Percentiles rank a stretch among this genome's conserved stretches.
Conservation (phyloP, 2,797 vertebrate species). For the Potorous gilbertii region DNA sequence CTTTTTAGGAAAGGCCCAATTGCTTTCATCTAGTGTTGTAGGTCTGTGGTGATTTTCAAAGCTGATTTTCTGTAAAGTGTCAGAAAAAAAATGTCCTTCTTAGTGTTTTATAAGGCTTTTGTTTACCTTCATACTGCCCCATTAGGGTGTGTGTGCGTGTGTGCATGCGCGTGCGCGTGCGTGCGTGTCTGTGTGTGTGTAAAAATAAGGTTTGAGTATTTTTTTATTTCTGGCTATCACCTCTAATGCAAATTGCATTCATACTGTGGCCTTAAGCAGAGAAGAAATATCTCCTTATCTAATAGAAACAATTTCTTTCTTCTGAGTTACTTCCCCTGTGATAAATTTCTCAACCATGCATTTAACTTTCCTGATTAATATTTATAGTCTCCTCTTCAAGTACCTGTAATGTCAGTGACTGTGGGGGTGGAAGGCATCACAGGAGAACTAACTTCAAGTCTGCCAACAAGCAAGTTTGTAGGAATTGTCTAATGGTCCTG, state of each 20-base stretch:
- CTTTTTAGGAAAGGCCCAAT: slow-evolving; percentile 56
- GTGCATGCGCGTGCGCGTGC: slow-evolving; percentile 23
- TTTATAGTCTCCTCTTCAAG: slow-evolving; percentile 61
- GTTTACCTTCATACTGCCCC: slow-evolving; percentile 71
- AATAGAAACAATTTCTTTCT: slow-evolving; percentile 69
- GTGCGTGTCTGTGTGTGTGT: slow-evolving; percentile 4
- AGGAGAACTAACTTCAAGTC: neutral
- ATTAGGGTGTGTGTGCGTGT: slow-evolving; percentile 55
- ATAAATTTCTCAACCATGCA: slow-evolving; percentile 69
- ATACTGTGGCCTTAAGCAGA: slow-evolving; percentile 53
- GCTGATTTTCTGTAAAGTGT: slow-evolving; percentile 66
- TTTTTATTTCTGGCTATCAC: slow-evolving; percentile 46
- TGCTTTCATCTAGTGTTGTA: slow-evolving; percentile 51
- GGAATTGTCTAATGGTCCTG: neutral
- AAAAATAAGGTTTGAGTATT: neutral
- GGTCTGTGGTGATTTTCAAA: slow-evolving; percentile 58
- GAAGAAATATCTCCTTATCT: slow-evolving; percentile 64
- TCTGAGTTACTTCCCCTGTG: slow-evolving; percentile 61
- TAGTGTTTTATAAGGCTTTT: slow-evolving; percentile 72
- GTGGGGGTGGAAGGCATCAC: slow-evolving; percentile 2
- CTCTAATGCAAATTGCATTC: slow-evolving; percentile 63
- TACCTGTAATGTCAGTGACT: slow-evolving; percentile 43
- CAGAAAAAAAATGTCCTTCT: slow-evolving; percentile 49
- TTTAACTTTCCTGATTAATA: slow-evolving; percentile 68
- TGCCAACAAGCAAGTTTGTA: neutral